A percentile compares a stretch with the other conserved stretches of the same genome.
phyloP scores from a whole-genome alignment of 2,113 vertebrate genomes.

The Calyptomena viridis region DNA sequence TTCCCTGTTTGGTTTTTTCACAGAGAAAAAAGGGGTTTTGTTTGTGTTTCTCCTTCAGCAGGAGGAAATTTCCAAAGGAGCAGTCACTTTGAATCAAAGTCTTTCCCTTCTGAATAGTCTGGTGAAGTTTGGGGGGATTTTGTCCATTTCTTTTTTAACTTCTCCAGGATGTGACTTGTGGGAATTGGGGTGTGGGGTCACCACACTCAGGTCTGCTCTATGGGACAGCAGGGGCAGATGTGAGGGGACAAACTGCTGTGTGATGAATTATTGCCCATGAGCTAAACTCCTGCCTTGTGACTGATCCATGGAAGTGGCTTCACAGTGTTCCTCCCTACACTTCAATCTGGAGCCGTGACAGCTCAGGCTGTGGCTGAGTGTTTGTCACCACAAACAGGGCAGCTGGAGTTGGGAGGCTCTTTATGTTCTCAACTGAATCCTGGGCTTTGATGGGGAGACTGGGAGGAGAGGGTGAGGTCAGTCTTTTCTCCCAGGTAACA shows the following conservation, averaged over 20 bases:
- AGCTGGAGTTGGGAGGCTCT: not conserved
- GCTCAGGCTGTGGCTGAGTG: not conserved
- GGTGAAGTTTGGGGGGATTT: rapidly evolving
- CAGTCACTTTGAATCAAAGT: not conserved
- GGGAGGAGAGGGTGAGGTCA: not conserved
- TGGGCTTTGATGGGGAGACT: not conserved
- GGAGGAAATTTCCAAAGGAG: not conserved
- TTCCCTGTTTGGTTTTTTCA: not conserved
- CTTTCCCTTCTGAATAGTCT: rapidly evolving
- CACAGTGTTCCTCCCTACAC: not conserved
- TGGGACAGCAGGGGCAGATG: not conserved
- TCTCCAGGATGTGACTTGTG: rapidly evolving
- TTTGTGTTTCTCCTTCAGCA: not conserved
- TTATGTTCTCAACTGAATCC: not conserved
- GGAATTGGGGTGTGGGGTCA: not conserved
- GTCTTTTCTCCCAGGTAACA: not conserved
- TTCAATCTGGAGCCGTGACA: not conserved
- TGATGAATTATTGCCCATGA: rapidly evolving
- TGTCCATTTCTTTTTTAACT: rapidly evolving
- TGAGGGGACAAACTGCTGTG: not conserved
- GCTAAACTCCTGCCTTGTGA: not conserved
- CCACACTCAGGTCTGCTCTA: not conserved
- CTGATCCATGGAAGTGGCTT: not conserved
- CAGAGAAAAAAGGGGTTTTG: not conserved
- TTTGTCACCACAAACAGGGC: not conserved